Base-by-base conservation (phyloP, 2,888 invertebrate genomes). In the Agrotis exclamationis region DNA sequence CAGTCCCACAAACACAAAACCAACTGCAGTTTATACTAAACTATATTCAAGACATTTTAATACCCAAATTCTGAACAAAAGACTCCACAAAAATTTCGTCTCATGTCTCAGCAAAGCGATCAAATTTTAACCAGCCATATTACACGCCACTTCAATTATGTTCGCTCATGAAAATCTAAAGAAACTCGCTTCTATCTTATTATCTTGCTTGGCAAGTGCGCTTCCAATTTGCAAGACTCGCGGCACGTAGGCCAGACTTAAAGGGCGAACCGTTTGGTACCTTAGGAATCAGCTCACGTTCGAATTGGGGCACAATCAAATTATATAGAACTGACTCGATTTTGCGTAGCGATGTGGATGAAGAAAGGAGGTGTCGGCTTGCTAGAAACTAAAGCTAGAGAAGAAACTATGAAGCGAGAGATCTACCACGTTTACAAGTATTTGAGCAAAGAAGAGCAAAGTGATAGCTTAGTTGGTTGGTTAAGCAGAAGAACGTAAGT, bases 241-340 rank as follows among this genome's bases (percentile, higher is more conserved):
- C 24, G 65, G 63, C 83, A 83, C 83, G 78, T 83, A 80, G 63
- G 51, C 57, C 63, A 53, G 71, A 73, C 75, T 76, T 71, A 76
- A 83, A 80, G 71, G 80, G 60, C 71, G 73, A 51, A 48, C 54
- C 67, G 71, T 75, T 79, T 70, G 65, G 53, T 56, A 85, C 74
- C 85, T 84, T 85, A 71, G 57, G 56, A 84, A 78, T 78, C 84
- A 78, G 56, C 81, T 85, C 84, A 84, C 84, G 84, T 84, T 48
- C 83, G 59, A 70, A 66, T 66, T 45, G 69, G 66, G 83, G 79
- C 83, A 83, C 84, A 84, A 84, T 84, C 84, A 84, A 84, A 84
- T 84, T 84, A 84, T 84, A 84, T 84, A 78, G 85, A 80, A 85
- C 76, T 74, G 84, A 80, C 85, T 80, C 81, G 83, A 80, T 85